Base-by-base conservation (phyloP, 2,888 invertebrate species). In the Agrotis puta region DNA sequence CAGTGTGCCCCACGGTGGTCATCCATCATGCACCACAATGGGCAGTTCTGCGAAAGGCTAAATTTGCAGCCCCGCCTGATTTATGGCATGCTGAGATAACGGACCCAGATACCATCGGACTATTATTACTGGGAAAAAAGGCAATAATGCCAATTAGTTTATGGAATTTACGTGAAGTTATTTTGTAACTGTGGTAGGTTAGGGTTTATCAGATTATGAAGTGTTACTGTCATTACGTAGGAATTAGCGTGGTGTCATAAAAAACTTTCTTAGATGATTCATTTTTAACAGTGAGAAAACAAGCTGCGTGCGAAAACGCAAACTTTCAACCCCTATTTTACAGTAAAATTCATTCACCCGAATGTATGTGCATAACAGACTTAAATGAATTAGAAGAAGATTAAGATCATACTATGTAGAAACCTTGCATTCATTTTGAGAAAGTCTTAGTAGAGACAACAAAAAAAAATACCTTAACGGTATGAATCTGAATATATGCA, bases 41-140 rank as follows among this genome's bases (percentile, higher is more conserved):
- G 85, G 67, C 77, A 77, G 78, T 84, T 81, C 82, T 82, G 77
- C 68, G 84, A 87, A 87, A 87, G 87, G 88, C 87, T 85, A 86
- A 90, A 91, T 90, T 89, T 87, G 89, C 92, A 91, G 88, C 86
- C 89, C 59, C 81, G 79, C 81, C 87, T 93, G 92, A 93, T 94
- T 92, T 93, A 93, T 91, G 81, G 81, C 85, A 75, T 63, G 74
- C 77, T 77, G 83, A 74, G 86, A 84, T 84, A 84, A 86, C 76
- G 79, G 81, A 50, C 51, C 65, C 61, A 66, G 87, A 87, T 87
- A 75, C 70, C 75, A 88, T 87, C 84, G 58, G 70, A 59, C 69
- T 78, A 81, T 77, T 78, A 77, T 86, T 79, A 72, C 64, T 33
- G 58, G 66, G 76, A 81, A 81, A 81, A 87, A 85, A 85, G 64